Evolutionary conservation across 2,113 vertebrate species (phyloP), one percentile per base, ranked within the genome.

Genomic region (Pachypanchax playfairii): DNA sequence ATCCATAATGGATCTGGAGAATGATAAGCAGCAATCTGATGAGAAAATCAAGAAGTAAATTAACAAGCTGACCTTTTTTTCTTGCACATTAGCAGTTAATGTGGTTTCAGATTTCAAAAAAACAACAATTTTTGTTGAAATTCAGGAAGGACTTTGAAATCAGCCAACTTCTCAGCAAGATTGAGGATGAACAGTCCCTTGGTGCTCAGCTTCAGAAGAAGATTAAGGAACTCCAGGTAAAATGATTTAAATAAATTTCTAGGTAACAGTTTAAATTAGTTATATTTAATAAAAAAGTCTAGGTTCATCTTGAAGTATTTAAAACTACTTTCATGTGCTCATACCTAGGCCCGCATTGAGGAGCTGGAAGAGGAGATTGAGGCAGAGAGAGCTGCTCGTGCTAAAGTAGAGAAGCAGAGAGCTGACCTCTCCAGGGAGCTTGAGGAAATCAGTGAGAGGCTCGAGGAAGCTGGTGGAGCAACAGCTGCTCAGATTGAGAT

Each of bases 101-200:
- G n/a, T n/a, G 4, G 7, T 21, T 10, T 22, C 20, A 44, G 6
- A 6, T 24, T 46, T 2, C 7, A 42, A 29, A 20, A 35, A 35
- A 35, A 15, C 3, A n/a, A 20, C 6, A 4, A 7, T 52, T 4
- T 10, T 44, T 43, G 1, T 17, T 43, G 1, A n/a, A 41, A 3
- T 44, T 0, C 83, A 94, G 94, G 78, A 95, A 95, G 59, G 93
- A 94, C 59, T 94, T 94, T 90, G 94, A 95, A 83, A 87, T 92
- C 64, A 89, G 83, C 71, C 86, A 91, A 8, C 55, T 95, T 35
- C 92, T 94, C 80, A 70, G 79, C 64, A 94, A 90, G 84, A 82
- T 89, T 26, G 93, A 94, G 0, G 91, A 93, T 1, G 93, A 95
- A 41, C 90, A 93, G 56, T 84, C 85, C 20, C 89, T 91, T 5